Percentiles rank a stretch among this genome's conserved stretches.
phyloP scores from a whole-genome alignment of 2,113 vertebrate species.

The Zootoca vivipara region DNA sequence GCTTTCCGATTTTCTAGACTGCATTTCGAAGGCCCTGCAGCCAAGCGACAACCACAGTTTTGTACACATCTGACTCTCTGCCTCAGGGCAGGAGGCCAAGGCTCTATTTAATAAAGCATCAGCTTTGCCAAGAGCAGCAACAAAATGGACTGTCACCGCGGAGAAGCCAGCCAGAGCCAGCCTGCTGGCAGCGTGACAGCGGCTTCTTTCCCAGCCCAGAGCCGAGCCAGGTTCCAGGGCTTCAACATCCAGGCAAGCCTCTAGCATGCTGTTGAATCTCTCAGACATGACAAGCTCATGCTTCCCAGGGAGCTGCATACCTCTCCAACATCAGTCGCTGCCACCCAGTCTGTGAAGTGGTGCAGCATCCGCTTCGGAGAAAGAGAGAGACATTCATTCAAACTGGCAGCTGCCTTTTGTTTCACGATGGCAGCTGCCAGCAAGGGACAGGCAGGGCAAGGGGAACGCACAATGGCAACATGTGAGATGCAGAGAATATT shows the following conservation, averaged over 20 bases:
- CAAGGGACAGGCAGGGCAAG: conserved; percentile 69
- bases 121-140: conserved; percentile 63
- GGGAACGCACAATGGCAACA: conserved; percentile 68
- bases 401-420: conserved; percentile 75
- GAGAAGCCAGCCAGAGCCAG: conserved; percentile 21
- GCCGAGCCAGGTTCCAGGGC: conserved; percentile 46
- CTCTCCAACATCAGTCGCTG: conserved; percentile 31
- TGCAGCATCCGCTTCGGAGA: conserved; percentile 55
- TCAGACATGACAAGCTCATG: conserved; percentile 11
- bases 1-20: conserved; percentile 21
- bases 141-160: conserved; percentile 41
- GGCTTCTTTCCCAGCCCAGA: conserved; percentile 34
- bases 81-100: conserved; percentile 51
- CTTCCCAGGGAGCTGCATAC: conserved; percentile 41
- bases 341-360: conserved; percentile 54
- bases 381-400: conserved; percentile 71
- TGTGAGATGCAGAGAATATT: conserved; percentile 67
- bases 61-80: neutral
- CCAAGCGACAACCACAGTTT: conserved; percentile 33
- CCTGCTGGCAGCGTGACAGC: conserved; percentile 16
- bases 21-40: conserved; percentile 9
- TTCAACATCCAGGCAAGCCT: neutral
- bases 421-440: conserved; percentile 67
- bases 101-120: conserved; percentile 54
- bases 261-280: conserved; percentile 17